Evolutionary conservation across 2,888 invertebrate species (phyloP).

Genomic region (Glaucopsyche alexis): DNA sequence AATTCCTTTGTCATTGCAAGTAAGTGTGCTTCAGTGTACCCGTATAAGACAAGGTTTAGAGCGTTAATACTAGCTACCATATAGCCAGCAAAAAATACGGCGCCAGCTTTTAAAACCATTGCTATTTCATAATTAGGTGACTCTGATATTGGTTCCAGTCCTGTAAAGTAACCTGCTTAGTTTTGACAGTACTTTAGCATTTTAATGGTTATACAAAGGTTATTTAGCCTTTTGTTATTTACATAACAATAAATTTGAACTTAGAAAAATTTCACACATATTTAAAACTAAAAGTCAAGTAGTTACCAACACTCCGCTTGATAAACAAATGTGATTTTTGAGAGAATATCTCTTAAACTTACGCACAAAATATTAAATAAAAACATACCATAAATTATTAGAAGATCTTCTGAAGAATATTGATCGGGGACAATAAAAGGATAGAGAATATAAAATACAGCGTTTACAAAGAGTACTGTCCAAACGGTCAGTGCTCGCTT

Average conservation of each 20-base stretch:
- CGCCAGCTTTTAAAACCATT: neutral
- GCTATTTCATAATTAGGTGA: slow-evolving; percentile 11
- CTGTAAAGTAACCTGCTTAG: neutral
- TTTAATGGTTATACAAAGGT: no score
- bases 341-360: no score
- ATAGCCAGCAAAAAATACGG: neutral
- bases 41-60: neutral
- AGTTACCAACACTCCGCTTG: no score
- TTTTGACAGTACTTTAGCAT: neutral
- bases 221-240: no score
- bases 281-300: no score
- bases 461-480: slow-evolving; percentile 49
- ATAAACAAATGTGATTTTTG: no score
- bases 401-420: neutral
- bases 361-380: neutral
- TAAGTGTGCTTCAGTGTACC: slow-evolving; percentile 3
- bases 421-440: neutral
- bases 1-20: neutral
- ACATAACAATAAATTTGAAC: no score
- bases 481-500: slow-evolving; percentile 52
- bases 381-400: neutral
- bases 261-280: no score
- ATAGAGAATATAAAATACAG: slow-evolving; percentile 33
- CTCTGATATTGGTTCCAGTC: neutral
- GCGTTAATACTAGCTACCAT: neutral